A percentile compares a stretch with the other conserved stretches of the same genome.
These are phyloP conservation scores for Hipparchia semele DNA, from an alignment of 2,888 invertebrate genomes.

Conservation along the genomic window DNA sequence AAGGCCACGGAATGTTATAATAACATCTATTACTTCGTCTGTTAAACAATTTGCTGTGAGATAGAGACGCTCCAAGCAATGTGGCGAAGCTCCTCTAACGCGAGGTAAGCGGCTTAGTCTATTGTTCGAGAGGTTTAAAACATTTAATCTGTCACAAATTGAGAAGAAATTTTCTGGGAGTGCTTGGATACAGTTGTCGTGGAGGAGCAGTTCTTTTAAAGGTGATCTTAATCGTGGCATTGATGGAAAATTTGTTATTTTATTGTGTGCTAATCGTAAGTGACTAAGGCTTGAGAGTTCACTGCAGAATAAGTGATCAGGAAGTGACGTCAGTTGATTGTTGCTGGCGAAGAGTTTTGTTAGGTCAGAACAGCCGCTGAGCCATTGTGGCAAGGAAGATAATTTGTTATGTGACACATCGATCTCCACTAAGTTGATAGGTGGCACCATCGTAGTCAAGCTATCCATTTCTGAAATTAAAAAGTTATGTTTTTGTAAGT, in stretches of 20 bases:
- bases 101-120: constrained; percentile 87
- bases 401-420: constrained; percentile 91
- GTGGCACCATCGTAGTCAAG: constrained; percentile 87
- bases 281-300: constrained; percentile 89
- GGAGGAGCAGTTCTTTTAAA: constrained; percentile 87
- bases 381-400: constrained; percentile 89
- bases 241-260: constrained; percentile 88
- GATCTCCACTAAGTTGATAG: constrained; percentile 88
- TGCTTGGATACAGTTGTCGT: constrained; percentile 89
- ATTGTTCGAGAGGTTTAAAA: constrained; percentile 91
- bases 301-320: constrained; percentile 89
- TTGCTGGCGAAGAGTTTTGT: constrained; percentile 89
- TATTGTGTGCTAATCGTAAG: constrained; percentile 90
- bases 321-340: constrained; percentile 87
- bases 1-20: constrained; percentile 85
- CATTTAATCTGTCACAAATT: constrained; percentile 84
- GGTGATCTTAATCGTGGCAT: constrained; percentile 86
- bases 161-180: constrained; percentile 91
- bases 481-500: neutral
- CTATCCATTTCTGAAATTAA: constrained; percentile 87
- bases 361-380: constrained; percentile 87
- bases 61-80: constrained; percentile 86
- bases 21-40: constrained; percentile 86
- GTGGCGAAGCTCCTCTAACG: constrained; percentile 84
- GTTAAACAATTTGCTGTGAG: constrained; percentile 90